phyloP scores from a whole-genome alignment of 2,888 invertebrate species.

The Choristoneura rosaceana region DNA sequence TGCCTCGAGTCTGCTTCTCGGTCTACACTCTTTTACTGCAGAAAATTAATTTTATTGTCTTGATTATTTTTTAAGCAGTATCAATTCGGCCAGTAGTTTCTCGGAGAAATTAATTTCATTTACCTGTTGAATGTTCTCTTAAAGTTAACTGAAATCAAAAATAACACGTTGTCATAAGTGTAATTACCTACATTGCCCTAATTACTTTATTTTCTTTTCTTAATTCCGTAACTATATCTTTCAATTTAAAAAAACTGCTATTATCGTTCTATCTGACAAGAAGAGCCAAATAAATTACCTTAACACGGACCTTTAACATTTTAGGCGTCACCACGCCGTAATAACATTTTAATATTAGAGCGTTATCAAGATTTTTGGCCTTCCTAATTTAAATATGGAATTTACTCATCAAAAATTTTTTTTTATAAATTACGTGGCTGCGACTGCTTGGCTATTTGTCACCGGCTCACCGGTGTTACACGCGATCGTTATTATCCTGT shows the following conservation, averaged over 20 bases:
- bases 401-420: slow-evolving; percentile 40
- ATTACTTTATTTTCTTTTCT: too few species aligned
- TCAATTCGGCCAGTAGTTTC: too few species aligned
- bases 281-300: background rate
- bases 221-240: background rate
- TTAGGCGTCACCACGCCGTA: slow-evolving; percentile 26
- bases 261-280: background rate
- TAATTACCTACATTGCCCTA: too few species aligned
- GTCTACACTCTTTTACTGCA: too few species aligned
- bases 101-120: too few species aligned
- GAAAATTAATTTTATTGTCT: too few species aligned
- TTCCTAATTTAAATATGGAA: slow-evolving; percentile 38
- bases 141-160: too few species aligned
- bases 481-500: slow-evolving; percentile 27
- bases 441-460: slow-evolving; percentile 30
- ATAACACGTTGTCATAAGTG: too few species aligned
- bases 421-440: slow-evolving; percentile 31
- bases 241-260: background rate
- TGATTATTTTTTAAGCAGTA: too few species aligned
- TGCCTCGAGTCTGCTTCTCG: too few species aligned
- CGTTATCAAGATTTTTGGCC: slow-evolving; percentile 40
- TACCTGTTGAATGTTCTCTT: too few species aligned
- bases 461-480: slow-evolving; percentile 32
- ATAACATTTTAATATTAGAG: slow-evolving; percentile 38
- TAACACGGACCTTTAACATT: slow-evolving; percentile 12